These are phyloP conservation scores for Drosophila littoralis DNA, from an alignment of 1,140 invertebrate genomes.

Conservation along the genomic window DNA sequence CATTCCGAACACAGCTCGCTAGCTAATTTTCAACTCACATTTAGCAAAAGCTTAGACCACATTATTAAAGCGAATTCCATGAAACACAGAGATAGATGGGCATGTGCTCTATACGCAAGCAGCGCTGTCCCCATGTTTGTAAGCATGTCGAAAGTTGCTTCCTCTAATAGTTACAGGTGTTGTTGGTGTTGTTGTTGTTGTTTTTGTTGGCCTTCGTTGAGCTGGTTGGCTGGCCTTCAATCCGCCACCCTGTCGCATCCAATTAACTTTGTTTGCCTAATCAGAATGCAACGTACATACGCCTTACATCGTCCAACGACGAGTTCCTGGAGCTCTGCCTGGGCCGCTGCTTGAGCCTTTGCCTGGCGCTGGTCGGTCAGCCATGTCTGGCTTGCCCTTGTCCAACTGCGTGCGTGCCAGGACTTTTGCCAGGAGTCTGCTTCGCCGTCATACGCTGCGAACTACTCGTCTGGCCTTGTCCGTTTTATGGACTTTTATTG, in stretches of 20 bases:
- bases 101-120: not conserved
- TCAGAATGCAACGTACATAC: constrained; percentile 67
- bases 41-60: not conserved
- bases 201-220: constrained; percentile 23
- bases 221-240: constrained; percentile 44
- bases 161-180: constrained; percentile 18
- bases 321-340: not conserved
- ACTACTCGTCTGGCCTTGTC: constrained; percentile 32
- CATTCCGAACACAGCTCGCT: too few relatives aligned
- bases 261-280: constrained; percentile 80
- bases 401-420: constrained; percentile 54
- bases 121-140: constrained; percentile 1
- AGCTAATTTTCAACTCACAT: not conserved
- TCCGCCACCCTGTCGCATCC: constrained; percentile 56
- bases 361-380: constrained; percentile 39
- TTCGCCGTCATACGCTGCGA: constrained; percentile 24
- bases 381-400: constrained; percentile 39
- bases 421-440: constrained; percentile 44
- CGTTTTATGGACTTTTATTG: constrained; percentile 41
- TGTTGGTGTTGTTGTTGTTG: constrained; percentile 2
- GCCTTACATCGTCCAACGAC: constrained; percentile 9
- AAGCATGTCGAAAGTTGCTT: constrained; percentile 31
- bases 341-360: constrained; percentile 24
- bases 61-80: not conserved
- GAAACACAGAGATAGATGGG: too few relatives aligned